Evolutionary conservation across 2,888 invertebrate species (phyloP), one percentile per base, ranked within the genome.

Genomic region (Acanthosepion esculentum): DNA sequence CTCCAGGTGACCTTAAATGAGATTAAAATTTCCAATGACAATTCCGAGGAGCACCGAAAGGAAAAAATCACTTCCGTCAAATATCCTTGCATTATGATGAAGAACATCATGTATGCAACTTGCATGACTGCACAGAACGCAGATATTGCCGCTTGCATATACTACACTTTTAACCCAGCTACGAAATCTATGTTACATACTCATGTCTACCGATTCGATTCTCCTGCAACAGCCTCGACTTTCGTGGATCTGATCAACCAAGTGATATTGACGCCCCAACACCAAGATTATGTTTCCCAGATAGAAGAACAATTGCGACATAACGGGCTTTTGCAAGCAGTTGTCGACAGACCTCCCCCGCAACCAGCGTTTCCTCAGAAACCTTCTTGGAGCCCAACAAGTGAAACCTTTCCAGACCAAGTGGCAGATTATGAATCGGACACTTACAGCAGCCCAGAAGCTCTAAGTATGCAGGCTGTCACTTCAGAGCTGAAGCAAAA

Each of bases 111-210:
- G 93, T 99, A 98, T 97, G 99, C 99, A 41, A 98, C 98, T 95
- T 98, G 20, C 20, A 59, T 98, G 95, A 96, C 95, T 33, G 94
- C 97, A 48, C 98, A 98, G 0, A 97, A 98, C 95, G 98, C 98
- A 95, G 99, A 99, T 97, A 98, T 99, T 92, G 99, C 99, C 93
- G 99, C 99, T 3, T 99, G 99, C 96, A 99, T 99, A 95, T 98
- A 99, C 95, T 98, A 99, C 94, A 98, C 99, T 1, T 99, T 99
- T 97, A 99, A 99, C 98, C 99, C 99, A 0, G 98, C 99, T 95
- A 99, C 99, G 20, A 98, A 99, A 96, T 99, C 99, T 97, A 99
- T 99, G 0, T 98, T 99, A 53, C 99, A 99, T 97, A 99, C 99
- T 6, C 99, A 99, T 97, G 99, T 99, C 94, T 99, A 98, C 97